Conservation (phyloP, 1,140 invertebrate genomes). For the Bombyx mandarina region DNA sequence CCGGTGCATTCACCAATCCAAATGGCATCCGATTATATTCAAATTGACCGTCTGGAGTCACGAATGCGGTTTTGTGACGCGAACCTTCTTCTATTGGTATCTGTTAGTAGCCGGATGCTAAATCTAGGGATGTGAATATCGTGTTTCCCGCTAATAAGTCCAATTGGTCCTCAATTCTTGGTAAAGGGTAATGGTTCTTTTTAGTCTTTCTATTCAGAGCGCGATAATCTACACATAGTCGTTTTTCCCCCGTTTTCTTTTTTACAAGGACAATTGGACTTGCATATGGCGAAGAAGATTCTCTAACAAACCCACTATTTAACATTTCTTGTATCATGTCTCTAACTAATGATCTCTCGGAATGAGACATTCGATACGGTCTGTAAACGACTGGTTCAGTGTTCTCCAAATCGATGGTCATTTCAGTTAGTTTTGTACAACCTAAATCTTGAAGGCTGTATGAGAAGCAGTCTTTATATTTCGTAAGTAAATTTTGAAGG, state of each 20-base stretch:
- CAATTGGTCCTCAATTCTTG: conserved; percentile 39
- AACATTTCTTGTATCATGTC: conserved; percentile 20
- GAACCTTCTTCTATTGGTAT: conserved; percentile 27
- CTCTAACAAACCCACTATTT: conserved; percentile 15
- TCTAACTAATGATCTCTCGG: conserved; percentile 18
- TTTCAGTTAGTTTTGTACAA: conserved; percentile 17
- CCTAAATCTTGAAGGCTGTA: conserved; percentile 17
- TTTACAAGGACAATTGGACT: conserved; percentile 31
- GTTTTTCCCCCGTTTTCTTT: conserved; percentile 30
- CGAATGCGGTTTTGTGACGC: conserved; percentile 16
- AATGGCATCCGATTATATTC: conserved; percentile 17
- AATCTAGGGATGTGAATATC: conserved; percentile 9
- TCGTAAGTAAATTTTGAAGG: conserved; percentile 8
- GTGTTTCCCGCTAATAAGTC: conserved; percentile 35
- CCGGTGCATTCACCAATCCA: conserved; percentile 13
- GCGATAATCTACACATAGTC: conserved; percentile 34
- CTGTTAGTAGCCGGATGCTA: conserved; percentile 26
- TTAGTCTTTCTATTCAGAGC: conserved; percentile 29
- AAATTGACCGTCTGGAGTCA: conserved; percentile 19
- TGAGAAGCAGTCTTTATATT: conserved; percentile 22
- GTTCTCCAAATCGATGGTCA: conserved; percentile 21
- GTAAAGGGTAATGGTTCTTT: conserved; percentile 28
- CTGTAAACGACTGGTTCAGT: conserved; percentile 15
- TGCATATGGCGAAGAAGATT: conserved; percentile 25
- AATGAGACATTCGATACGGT: conserved; percentile 14